Conservation (phyloP, 2,113 vertebrate species). For the Amblyopsis rosae region DNA sequence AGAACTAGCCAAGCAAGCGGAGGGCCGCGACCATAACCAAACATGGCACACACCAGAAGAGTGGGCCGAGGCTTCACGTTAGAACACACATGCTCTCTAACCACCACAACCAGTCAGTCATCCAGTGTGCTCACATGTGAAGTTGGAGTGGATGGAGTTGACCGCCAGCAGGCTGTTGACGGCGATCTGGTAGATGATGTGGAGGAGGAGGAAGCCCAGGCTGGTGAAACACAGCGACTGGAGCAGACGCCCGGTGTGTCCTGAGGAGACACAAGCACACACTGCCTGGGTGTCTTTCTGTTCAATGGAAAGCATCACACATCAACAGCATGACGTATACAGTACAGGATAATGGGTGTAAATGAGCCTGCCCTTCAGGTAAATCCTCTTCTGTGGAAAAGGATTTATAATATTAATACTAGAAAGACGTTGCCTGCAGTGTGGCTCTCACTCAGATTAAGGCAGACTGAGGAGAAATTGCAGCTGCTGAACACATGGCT, state of each 20-base stretch:
- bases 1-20: neutral
- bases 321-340: too few species aligned
- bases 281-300: too few species aligned
- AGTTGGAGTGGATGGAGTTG: constrained; percentile 78
- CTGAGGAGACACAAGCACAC: constrained; percentile 66
- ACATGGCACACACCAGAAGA: too few species aligned
- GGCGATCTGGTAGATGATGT: constrained; percentile 97
- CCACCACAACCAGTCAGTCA: neutral
- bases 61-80: neutral
- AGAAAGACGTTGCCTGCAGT: too few species aligned
- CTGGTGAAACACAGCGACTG: constrained; percentile 95
- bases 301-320: too few species aligned
- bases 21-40: constrained; percentile 5
- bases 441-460: constrained; percentile 22
- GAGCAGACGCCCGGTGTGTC: constrained; percentile 92
- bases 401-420: too few species aligned
- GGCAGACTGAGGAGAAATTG: constrained; percentile 29
- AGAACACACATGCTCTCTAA: neutral
- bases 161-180: constrained; percentile 90
- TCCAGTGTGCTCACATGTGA: constrained; percentile 89
- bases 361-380: too few species aligned
- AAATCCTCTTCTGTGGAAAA: too few species aligned
- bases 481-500: constrained; percentile 60
- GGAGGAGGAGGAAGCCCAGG: constrained; percentile 91
- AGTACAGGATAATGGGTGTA: too few species aligned